Evolutionary conservation across 2,113 vertebrate genomes (phyloP).

Genomic region (Neodontobutis hainanensis): DNA sequence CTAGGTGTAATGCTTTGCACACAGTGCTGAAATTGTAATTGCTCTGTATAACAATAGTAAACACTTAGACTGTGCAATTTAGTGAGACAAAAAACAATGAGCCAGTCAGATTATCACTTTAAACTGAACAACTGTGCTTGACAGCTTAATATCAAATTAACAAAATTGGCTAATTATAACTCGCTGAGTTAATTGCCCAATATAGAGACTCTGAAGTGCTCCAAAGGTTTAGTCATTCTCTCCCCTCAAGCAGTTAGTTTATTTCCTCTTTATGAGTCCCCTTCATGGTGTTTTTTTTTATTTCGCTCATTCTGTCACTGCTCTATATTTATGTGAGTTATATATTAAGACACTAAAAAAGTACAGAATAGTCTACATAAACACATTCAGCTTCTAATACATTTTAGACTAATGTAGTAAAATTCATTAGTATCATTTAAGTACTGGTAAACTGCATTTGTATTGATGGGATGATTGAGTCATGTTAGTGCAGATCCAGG

Average conservation of each 20-base stretch:
- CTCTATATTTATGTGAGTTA: neutral
- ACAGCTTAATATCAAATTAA: conserved; percentile 84
- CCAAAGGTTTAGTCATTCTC: conserved; percentile 76
- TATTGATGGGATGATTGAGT: conserved; percentile 46
- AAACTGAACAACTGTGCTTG: conserved; percentile 79
- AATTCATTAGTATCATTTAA: too few relatives aligned
- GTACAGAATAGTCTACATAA: too few relatives aligned
- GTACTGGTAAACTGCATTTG: conserved; percentile 34
- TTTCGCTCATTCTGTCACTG: conserved; percentile 24
- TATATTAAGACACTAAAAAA: neutral
- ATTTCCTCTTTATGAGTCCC: conserved; percentile 69
- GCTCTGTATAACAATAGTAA: conserved; percentile 70
- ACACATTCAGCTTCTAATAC: too few relatives aligned
- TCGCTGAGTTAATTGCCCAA: conserved; percentile 81
- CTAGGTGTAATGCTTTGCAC: neutral
- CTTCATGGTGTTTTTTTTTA: conserved; percentile 59
- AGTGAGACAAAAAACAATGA: conserved; percentile 75
- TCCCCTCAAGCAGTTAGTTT: conserved; percentile 74
- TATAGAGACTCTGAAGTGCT: conserved; percentile 81
- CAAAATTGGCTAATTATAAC: conserved; percentile 84
- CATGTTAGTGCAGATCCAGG: conserved; percentile 59
- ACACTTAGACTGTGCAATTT: conserved; percentile 75
- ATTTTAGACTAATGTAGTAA: too few relatives aligned
- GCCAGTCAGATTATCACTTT: conserved; percentile 80
- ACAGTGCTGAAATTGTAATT: conserved; percentile 50